Evolutionary conservation across 2,888 invertebrate species (phyloP), one percentile per base, ranked within the genome.

Genomic region (Ceriagrion tenellum): DNA sequence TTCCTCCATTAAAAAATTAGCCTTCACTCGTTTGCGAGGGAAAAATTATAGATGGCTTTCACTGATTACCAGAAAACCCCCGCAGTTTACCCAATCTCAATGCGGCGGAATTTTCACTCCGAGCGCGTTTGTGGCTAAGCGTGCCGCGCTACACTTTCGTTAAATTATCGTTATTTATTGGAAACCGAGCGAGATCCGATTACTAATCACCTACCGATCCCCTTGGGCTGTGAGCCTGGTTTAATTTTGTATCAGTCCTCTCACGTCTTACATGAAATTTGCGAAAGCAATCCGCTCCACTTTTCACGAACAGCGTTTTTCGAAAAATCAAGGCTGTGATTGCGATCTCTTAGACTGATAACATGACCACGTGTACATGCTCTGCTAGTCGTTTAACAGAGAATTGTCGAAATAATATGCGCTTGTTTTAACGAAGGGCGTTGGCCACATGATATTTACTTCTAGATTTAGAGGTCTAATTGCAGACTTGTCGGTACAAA

Each of bases 181-280:
- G 13, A 4, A 16, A 81, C 30, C 18, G 35, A 16, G 81, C 18
- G 35, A 81, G 30, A 35, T 81, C 81, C 16, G 16, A 35, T 81
- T 81, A 35, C 35, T 81, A 35, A 35, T 81, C 81, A 1, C 16
- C 13, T 13, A 30, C 16, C 30, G 26, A 35, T 30, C 13, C 13
- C 81, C 81, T 18, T 0, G 12, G 81, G 81, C 81, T 30, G 35
- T 35, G 35, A 16, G 81, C 35, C 26, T 16, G 30, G 35, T 81
- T 26, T 18, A 81, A 30, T 35, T 35, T 81, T 35, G 35, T 35
- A 81, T 81, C 26, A 81, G 69, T 35, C 81, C 81, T 18, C 35
- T 81, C 81, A 81, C 81, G 35, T 81, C 81, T 23, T 81, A 18
- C 81, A 35, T 35, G 81, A 81, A 69, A 35, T 81, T 81, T 81